Percentiles rank a stretch among this genome's conserved stretches.
These are phyloP conservation scores for chimpanzee (Pan troglodytes) DNA, from an alignment of 2,113 vertebrate genomes.

Conservation along the genomic window DNA sequence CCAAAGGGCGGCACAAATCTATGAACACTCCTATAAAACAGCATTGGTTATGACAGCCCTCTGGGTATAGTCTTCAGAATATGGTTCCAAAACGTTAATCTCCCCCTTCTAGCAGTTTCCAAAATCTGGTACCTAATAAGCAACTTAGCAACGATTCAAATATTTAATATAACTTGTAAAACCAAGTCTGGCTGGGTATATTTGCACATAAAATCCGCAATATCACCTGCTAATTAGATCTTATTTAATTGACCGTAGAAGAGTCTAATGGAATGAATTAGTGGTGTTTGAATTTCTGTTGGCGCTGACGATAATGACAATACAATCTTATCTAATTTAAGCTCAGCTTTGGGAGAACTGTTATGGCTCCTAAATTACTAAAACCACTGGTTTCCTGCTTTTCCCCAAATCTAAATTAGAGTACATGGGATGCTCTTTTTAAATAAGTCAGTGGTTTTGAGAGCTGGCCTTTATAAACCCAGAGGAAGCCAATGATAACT, in stretches of 20 bases:
- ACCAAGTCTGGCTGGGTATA: neutral
- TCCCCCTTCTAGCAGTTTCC: neutral
- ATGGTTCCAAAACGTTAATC: accelerated
- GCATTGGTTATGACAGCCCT: neutral
- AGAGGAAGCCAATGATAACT: neutral
- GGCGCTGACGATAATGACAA: neutral
- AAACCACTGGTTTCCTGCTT: neutral
- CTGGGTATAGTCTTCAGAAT: neutral
- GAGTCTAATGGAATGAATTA: neutral
- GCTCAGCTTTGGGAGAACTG: neutral
- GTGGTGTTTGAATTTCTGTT: neutral
- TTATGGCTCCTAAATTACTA: neutral
- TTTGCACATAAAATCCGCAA: neutral
- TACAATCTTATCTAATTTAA: neutral
- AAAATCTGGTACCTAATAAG: neutral
- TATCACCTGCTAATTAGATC: neutral
- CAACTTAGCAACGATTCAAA: neutral
- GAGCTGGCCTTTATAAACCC: neutral
- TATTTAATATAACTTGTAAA: neutral
- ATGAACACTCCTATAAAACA: neutral
- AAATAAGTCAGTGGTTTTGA: neutral
- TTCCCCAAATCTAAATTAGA: neutral
- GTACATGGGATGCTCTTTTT: neutral
- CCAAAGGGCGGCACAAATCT: neutral
- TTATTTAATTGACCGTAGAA: neutral